Conservation (phyloP, 2,888 invertebrate species). For the Ryuthela nishihirai region DNA sequence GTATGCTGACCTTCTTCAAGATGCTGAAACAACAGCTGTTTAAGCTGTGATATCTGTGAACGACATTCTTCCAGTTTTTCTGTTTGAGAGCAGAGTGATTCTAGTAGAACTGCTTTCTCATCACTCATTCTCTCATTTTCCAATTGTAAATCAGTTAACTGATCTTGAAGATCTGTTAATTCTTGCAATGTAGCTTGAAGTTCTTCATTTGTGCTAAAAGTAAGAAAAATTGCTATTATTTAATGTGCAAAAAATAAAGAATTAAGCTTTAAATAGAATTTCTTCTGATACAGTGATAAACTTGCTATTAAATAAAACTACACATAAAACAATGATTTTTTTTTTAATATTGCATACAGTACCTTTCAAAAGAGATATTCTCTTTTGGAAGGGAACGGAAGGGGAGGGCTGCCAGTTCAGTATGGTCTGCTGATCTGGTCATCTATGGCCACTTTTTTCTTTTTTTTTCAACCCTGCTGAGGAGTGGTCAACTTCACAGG, state of each 20-base stretch:
- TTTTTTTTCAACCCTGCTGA: no score
- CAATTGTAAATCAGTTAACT: slow-evolving; percentile 77
- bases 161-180: slow-evolving; percentile 80
- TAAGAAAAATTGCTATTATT: slow-evolving; percentile 3
- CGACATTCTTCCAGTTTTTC: slow-evolving; percentile 85
- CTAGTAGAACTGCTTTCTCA: slow-evolving; percentile 82
- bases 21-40: slow-evolving; percentile 60
- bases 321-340: no score
- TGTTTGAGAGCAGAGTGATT: slow-evolving; percentile 86
- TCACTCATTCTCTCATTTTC: slow-evolving; percentile 83
- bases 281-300: no score
- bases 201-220: slow-evolving; percentile 79
- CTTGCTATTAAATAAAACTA: no score
- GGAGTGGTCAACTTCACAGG: no score
- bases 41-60: slow-evolving; percentile 76
- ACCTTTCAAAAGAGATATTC: no score
- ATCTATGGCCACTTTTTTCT: no score
- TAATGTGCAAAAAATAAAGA: neutral
- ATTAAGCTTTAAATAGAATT: no score
- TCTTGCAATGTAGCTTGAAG: slow-evolving; percentile 91
- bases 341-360: no score
- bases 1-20: slow-evolving; percentile 39
- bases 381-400: no score
- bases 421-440: no score
- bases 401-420: no score